These are phyloP conservation scores for Meda fulgida DNA, from an alignment of 2,797 vertebrate genomes.

Conservation along the genomic window DNA sequence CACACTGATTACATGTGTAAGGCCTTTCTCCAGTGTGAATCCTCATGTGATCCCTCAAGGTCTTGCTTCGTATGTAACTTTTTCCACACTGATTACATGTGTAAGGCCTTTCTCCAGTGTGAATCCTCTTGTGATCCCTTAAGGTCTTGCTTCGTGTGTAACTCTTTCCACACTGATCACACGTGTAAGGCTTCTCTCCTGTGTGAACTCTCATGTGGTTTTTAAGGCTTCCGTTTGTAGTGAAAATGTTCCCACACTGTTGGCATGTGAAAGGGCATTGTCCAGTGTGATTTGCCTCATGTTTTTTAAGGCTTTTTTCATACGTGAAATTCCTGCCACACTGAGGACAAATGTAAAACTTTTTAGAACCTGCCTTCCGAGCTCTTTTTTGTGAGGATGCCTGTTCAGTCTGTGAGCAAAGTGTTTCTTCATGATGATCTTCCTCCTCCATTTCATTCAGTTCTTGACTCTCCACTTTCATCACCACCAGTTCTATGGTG, in stretches of 20 bases:
- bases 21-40: conserved; percentile 21
- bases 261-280: conserved; percentile 12
- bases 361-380: conserved; percentile 9
- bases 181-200: conserved; percentile 2
- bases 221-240: conserved; percentile 18
- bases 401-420: conserved; percentile 1
- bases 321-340: conserved; percentile 27
- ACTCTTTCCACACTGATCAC: conserved; percentile 3
- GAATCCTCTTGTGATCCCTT: conserved; percentile 10
- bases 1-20: conserved; percentile 6
- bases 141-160: conserved; percentile 11
- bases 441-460: background rate
- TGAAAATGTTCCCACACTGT: conserved; percentile 27
- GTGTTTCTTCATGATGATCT: background rate
- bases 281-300: background rate
- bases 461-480: conserved; percentile 29
- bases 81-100: conserved; percentile 29
- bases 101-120: background rate
- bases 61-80: conserved; percentile 12
- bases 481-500: background rate
- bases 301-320: conserved; percentile 23
- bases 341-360: background rate
- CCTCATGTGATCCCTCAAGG: conserved; percentile 13
- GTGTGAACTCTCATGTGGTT: conserved; percentile 26
- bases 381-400: background rate